Evolutionary conservation across 92 coral and sea anemone genomes (phyloP).

Genomic region (Pocillopora grandis): DNA sequence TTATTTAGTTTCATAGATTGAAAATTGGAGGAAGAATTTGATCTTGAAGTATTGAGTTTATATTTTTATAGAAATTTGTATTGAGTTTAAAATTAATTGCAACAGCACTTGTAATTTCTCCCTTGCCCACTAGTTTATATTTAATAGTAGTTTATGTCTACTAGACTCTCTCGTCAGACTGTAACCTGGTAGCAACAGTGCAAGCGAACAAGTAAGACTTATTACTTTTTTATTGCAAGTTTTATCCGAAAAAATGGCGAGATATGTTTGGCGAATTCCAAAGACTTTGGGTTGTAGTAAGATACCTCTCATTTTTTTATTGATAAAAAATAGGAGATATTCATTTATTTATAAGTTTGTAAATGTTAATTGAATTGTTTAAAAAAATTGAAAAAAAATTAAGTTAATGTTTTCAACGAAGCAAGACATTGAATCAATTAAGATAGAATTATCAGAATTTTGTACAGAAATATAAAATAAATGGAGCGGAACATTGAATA

Average conservation of each 20-base stretch:
- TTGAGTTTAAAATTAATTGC: not conserved
- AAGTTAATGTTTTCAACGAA: constrained; percentile 4
- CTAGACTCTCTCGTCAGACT: not conserved
- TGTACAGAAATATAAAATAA: constrained; percentile 19
- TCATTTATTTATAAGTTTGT: constrained; percentile 18
- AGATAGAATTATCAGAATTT: constrained; percentile 4
- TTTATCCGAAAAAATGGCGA: not conserved
- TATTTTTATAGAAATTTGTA: constrained; percentile 1
- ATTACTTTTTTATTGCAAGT: not conserved
- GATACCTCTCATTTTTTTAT: not conserved
- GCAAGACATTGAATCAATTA: not conserved
- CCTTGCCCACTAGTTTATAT: not conserved
- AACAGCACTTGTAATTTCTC: not conserved
- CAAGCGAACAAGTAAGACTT: not conserved
- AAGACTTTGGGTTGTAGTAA: not conserved
- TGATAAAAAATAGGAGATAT: not conserved
- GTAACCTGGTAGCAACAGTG: not conserved
- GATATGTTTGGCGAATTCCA: not conserved
- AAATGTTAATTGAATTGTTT: not conserved
- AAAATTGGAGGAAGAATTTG: constrained; percentile 4
- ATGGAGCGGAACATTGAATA: not conserved
- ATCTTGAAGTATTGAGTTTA: not conserved
- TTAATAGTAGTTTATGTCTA: not conserved
- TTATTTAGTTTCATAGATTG: not conserved
- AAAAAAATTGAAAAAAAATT: not conserved